These are phyloP conservation scores for Dynastes tityus DNA, from an alignment of 2,888 invertebrate genomes.

Conservation along the genomic window DNA sequence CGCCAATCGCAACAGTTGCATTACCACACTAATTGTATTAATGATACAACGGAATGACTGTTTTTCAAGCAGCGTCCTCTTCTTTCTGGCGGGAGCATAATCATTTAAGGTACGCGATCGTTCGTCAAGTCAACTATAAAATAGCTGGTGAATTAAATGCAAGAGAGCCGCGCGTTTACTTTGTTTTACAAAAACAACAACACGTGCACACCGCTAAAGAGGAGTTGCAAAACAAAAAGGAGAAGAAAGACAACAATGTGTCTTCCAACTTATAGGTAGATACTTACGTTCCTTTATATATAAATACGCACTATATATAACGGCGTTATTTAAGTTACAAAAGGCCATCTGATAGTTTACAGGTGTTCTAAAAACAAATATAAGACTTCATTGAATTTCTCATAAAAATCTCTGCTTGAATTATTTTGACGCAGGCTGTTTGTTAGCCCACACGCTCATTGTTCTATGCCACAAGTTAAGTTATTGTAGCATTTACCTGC, in stretches of 20 bases:
- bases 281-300: conserved; percentile 1
- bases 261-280: conserved; percentile 26
- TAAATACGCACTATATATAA: conserved; percentile 36
- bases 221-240: conserved; percentile 35
- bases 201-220: conserved; percentile 52
- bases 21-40: conserved; percentile 52
- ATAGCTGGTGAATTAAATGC: conserved; percentile 47
- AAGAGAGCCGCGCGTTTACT: conserved; percentile 48
- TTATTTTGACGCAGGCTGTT: conserved; percentile 57
- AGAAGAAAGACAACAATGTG: conserved; percentile 31
- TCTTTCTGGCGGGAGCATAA: conserved; percentile 23
- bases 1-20: conserved; percentile 46
- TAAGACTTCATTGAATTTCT: conserved; percentile 58
- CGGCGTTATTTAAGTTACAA: conserved; percentile 54
- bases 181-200: conserved; percentile 49
- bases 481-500: conserved; percentile 54
- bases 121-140: conserved; percentile 37
- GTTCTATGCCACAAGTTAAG: conserved; percentile 54
- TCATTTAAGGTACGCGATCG: conserved; percentile 48
- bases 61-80: conserved; percentile 39
- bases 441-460: conserved; percentile 58
- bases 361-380: conserved; percentile 57
- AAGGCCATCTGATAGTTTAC: conserved; percentile 59
- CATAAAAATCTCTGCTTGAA: conserved; percentile 56
- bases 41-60: conserved; percentile 51